Percentiles rank a stretch among this genome's conserved stretches.
phyloP scores from a whole-genome alignment of 2,888 invertebrate species.

The Phasia obesa region DNA sequence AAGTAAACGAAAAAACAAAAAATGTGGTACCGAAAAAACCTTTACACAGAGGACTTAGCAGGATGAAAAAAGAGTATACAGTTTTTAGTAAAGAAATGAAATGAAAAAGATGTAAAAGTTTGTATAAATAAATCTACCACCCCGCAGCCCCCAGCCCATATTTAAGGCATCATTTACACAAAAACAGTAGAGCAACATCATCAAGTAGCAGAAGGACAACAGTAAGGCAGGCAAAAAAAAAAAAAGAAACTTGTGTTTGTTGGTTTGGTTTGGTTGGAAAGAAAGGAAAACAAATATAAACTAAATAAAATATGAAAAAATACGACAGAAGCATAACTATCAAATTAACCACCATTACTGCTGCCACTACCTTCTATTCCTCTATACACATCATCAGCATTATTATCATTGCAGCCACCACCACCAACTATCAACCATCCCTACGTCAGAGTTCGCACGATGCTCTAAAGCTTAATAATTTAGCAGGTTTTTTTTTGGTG shows the following conservation, averaged over 20 bases:
- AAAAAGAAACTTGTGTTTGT: conserved; percentile 13
- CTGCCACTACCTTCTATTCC: neutral
- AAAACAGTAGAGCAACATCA: conserved; percentile 27
- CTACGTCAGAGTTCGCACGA: neutral
- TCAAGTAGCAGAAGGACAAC: conserved; percentile 17
- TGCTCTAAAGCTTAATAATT: conserved; percentile 41
- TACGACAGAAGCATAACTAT: conserved; percentile 39
- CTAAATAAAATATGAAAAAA: conserved; percentile 31
- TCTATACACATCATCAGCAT: conserved; percentile 8
- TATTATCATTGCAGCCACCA: conserved; percentile 1
- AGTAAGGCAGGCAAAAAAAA: conserved; percentile 17
- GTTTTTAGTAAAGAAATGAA: conserved; percentile 25
- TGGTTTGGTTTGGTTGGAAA: conserved; percentile 50
- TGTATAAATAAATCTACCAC: conserved; percentile 22
- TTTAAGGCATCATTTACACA: conserved; percentile 33
- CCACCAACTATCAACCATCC: conserved; percentile 27
- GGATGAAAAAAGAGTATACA: conserved; percentile 26
- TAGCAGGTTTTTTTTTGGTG: conserved; percentile 24
- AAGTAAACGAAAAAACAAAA: conserved; percentile 27
- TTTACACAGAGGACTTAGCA: conserved; percentile 37
- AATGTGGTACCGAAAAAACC: neutral
- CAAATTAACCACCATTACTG: conserved; percentile 46
- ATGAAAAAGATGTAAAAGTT: neutral
- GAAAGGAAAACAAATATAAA: neutral
- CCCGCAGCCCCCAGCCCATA: neutral